Conservation (phyloP, 2,797 vertebrate species). For the Urophycis tenuis region DNA sequence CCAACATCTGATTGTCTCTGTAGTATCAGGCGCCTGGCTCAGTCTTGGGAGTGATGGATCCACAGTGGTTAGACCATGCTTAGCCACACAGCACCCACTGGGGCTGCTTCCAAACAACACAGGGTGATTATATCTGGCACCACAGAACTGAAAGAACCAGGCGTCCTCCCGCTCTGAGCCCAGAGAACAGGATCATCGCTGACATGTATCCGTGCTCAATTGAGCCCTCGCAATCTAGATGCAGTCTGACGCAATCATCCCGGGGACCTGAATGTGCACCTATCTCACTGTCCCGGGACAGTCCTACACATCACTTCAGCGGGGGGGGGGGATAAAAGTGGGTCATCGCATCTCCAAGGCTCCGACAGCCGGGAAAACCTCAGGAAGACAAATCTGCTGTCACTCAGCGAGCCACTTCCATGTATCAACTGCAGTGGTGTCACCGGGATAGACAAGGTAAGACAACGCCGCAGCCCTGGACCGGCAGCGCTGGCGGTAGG, state of each 20-base stretch:
- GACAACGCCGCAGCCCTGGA: neutral
- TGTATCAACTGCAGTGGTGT: slow-evolving; percentile 45
- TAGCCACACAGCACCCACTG: neutral
- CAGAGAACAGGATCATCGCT: neutral
- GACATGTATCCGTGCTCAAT: neutral
- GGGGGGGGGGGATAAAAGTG: slow-evolving; percentile 56
- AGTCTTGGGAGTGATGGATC: neutral
- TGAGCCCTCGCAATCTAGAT: neutral
- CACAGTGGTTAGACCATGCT: neutral
- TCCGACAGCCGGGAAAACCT: slow-evolving; percentile 54
- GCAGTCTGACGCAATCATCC: slow-evolving; percentile 2
- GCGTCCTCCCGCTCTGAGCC: neutral
- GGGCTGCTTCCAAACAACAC: neutral
- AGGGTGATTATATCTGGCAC: neutral
- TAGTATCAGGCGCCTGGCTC: neutral
- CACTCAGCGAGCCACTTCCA: slow-evolving; percentile 42
- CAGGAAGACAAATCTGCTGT: slow-evolving; percentile 55
- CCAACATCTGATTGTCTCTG: neutral
- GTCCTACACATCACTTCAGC: slow-evolving; percentile 47
- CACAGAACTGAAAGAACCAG: neutral
- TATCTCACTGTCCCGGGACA: slow-evolving; percentile 36
- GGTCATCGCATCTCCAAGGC: slow-evolving; percentile 55
- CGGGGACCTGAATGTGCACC: slow-evolving; percentile 44
- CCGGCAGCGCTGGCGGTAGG: slow-evolving; percentile 4
- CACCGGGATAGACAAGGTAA: slow-evolving; percentile 32